Evolutionary conservation across 2,113 vertebrate genomes (phyloP), one percentile per base, ranked within the genome.

Genomic region (Murina feae): DNA sequence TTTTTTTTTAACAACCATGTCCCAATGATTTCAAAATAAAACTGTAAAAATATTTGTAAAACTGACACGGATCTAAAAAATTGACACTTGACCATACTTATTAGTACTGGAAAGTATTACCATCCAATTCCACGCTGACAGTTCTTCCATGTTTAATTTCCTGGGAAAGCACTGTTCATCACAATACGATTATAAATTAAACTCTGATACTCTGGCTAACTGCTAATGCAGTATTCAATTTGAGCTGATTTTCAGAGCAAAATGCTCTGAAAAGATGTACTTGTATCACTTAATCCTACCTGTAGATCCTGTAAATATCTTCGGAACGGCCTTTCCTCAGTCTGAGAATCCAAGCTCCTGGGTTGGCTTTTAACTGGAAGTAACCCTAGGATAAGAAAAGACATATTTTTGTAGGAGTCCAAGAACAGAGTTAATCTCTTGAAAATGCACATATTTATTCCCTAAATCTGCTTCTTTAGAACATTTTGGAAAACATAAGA

Each of bases 221-320:
- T 83, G 71, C 9, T 58, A 58, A 28, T 10, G 8, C 20, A 86
- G 49, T 30, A 39, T 8, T n/a, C 53, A 47, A 78, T 35, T 65
- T 39, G 21, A 90, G 20, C 42, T 82, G n/a, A 60, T 71, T 81
- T 55, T 51, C 14, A 88, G 0, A 92, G 80, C n/a, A 78, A n/a
- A 95, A 74, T 25, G 30, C 91, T 86, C 30, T 89, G 17, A 35
- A 91, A 42, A 95, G 91, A 42, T 72, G 0, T 2, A 8, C n/a
- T 89, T 4, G 14, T 17, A 58, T 71, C 75, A 76, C 21, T 23
- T 23, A 71, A 35, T n/a, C 96, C 72, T 97, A 99, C 99, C 99
- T 99, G 98, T 99, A 99, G 96, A 99, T 99, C 97, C 99, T 99
- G 92, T 99, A 99, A 97, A 99, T 99, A 42, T 99, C 99, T 85